phyloP scores from a whole-genome alignment of 2,888 invertebrate genomes.

The Nymphalis urticae region DNA sequence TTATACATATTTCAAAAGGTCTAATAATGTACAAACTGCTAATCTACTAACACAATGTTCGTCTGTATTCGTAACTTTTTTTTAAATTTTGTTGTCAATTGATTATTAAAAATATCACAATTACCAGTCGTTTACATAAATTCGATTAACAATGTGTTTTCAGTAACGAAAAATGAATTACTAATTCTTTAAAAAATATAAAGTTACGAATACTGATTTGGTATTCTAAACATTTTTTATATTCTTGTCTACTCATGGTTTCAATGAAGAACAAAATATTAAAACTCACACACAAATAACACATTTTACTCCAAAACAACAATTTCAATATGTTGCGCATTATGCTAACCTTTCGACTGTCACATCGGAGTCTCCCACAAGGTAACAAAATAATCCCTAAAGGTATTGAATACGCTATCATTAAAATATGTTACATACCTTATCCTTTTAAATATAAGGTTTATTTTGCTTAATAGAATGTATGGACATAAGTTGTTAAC shows the following conservation, averaged over 20 bases:
- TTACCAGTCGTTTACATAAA: too few species aligned
- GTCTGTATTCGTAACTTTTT: too few species aligned
- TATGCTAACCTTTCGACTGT: constrained; percentile 73
- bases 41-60: too few species aligned
- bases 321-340: constrained; percentile 70
- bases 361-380: constrained; percentile 75
- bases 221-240: background rate
- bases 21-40: too few species aligned
- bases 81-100: too few species aligned
- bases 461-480: constrained; percentile 24
- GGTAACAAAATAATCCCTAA: constrained; percentile 51
- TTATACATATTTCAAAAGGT: too few species aligned
- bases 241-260: background rate
- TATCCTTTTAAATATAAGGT: rapidly evolving
- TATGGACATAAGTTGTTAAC: constrained; percentile 40
- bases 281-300: constrained; percentile 20
- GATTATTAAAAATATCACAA: too few species aligned
- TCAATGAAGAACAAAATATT: background rate
- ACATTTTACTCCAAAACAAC: constrained; percentile 25
- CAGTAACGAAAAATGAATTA: too few species aligned
- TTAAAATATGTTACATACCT: constrained; percentile 25
- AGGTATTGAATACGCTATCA: constrained; percentile 22
- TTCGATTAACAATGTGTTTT: too few species aligned
- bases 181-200: too few species aligned
- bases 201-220: too few species aligned